Evolutionary conservation across 2,888 invertebrate species (phyloP), one percentile per base, ranked within the genome.

Genomic region (Nymphalis polychloros): DNA sequence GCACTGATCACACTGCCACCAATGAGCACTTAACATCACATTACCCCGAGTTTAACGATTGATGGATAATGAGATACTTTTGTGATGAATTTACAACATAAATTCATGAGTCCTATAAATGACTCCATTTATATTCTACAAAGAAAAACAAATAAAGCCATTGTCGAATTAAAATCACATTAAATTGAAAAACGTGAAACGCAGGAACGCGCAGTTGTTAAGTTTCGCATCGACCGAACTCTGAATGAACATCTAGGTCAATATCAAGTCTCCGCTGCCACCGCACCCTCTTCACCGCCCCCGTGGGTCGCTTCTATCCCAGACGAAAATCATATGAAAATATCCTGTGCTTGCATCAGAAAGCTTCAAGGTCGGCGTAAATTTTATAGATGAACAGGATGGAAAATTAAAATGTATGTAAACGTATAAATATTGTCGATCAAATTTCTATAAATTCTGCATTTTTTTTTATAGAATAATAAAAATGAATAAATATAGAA

Each of bases 191-290:
- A 88, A 87, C 84, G 86, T 79, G 84, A 87, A 89, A 89, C 90
- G 90, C 88, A 88, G 90, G 85, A 89, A 82, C 90, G 92, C 92
- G 92, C 92, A 91, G 92, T 91, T 90, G 92, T 91, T 88, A 90
- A 90, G 90, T 89, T 88, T 90, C 90, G 88, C 92, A 92, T 92
- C 92, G 92, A 92, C 92, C 92, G 92, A 91, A 88, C 90, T 87
- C 89, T 92, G 90, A 92, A 92, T 92, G 92, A 92, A 90, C 90
- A 92, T 89, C 86, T 92, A 92, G 92, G 92, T 92, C 92, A 92
- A 92, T 92, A 92, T 91, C 92, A 92, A 90, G 84, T 89, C 90
- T 85, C 84, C 83, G 80, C 85, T 84, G 73, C 81, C 81, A 62
- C 83, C 78, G 69, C 80, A 59, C 81, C 81, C 83, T 81, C 77